A percentile compares a stretch with the other conserved stretches of the same genome.
Conservation (phyloP, 2,113 vertebrate species). For the Ceratotherium simum region DNA sequence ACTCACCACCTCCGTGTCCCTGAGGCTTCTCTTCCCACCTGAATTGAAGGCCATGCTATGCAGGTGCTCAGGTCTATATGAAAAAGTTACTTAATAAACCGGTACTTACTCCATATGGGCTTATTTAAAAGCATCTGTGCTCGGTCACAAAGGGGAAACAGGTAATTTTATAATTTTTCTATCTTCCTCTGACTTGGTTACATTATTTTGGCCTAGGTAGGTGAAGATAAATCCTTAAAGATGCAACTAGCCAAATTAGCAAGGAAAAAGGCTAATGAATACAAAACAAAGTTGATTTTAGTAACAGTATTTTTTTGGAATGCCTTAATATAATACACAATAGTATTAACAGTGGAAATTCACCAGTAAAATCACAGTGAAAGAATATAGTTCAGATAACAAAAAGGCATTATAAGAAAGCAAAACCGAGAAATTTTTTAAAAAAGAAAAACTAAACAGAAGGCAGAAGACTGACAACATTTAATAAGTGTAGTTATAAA, state of each 20-base stretch:
- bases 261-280: neutral
- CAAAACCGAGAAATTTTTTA: neutral
- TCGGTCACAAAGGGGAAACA: neutral
- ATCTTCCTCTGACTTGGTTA: neutral
- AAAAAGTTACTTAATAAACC: neutral
- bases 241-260: neutral
- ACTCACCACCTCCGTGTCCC: fast-evolving
- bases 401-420: neutral
- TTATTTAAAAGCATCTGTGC: neutral
- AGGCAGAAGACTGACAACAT: neutral
- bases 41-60: neutral
- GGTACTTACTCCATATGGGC: fast-evolving
- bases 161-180: neutral
- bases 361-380: neutral
- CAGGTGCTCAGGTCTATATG: too few relatives aligned
- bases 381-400: neutral
- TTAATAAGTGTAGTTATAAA: neutral
- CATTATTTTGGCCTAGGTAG: neutral
- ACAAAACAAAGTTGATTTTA: neutral
- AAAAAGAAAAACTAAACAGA: neutral
- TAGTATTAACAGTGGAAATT: neutral
- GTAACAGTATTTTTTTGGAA: neutral
- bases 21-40: neutral
- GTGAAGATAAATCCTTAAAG: neutral
- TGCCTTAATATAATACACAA: neutral